Evolutionary conservation across 1,140 invertebrate genomes (phyloP).

Genomic region (Dolichoris vasculosae): DNA sequence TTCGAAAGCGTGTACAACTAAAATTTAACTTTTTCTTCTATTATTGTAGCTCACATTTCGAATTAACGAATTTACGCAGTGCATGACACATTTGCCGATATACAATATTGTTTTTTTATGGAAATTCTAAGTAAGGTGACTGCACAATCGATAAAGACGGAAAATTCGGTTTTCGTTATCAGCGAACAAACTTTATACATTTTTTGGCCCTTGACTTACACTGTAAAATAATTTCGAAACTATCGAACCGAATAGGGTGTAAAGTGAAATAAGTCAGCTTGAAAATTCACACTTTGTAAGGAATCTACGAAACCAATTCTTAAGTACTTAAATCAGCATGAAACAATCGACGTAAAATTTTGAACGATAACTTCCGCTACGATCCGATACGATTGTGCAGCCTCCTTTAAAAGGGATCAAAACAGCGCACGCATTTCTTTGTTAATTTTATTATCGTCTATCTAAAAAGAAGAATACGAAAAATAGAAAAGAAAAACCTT

Average conservation of each 20-base stretch:
- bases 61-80: constrained; percentile 8
- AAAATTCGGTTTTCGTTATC: background rate
- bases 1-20: background rate
- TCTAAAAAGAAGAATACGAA: constrained; percentile 12
- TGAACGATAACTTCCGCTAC: background rate
- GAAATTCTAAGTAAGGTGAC: constrained; percentile 26
- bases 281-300: background rate
- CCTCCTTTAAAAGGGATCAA: background rate
- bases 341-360: constrained; percentile 12
- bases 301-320: background rate
- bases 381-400: background rate
- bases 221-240: background rate
- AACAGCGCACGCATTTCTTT: background rate
- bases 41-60: background rate
- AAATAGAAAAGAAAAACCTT: background rate
- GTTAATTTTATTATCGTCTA: background rate
- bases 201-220: background rate
- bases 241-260: background rate
- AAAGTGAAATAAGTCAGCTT: background rate
- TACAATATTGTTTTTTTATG: constrained; percentile 10
- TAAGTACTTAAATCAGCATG: constrained; percentile 26
- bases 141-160: constrained; percentile 16
- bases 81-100: background rate
- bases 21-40: constrained; percentile 9
- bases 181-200: background rate